phyloP scores from a whole-genome alignment of 2,797 vertebrate species.

The Telmatherina bonti region DNA sequence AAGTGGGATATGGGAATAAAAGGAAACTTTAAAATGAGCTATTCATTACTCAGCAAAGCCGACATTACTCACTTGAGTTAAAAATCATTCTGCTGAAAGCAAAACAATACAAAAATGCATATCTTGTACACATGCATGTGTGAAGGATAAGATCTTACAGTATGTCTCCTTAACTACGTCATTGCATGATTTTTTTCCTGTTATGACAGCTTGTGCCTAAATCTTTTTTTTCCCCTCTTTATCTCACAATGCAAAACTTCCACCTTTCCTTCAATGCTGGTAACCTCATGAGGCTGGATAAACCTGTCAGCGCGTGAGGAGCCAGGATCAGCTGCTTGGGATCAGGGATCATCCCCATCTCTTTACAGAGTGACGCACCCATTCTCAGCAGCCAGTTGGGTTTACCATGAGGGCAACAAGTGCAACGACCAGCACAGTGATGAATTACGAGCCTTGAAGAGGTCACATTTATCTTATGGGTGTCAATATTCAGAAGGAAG shows the following conservation, averaged over 20 bases:
- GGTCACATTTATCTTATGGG: background rate
- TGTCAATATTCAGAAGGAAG: background rate
- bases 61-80: background rate
- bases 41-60: background rate
- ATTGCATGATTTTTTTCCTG: constrained; percentile 36
- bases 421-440: background rate
- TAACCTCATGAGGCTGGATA: constrained; percentile 64
- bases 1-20: background rate
- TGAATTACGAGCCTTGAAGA: background rate
- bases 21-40: background rate
- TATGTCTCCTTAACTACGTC: background rate
- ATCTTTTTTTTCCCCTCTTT: background rate
- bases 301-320: constrained; percentile 68
- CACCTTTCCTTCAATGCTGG: background rate
- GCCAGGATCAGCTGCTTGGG: constrained; percentile 67
- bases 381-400: constrained; percentile 45
- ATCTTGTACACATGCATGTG: background rate
- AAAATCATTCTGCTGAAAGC: background rate
- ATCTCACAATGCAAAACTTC: background rate
- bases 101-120: background rate
- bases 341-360: constrained; percentile 76
- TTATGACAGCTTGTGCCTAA: constrained; percentile 3
- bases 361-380: constrained; percentile 73
- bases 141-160: constrained; percentile 18
- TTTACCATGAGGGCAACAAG: constrained; percentile 22